Base-by-base conservation (phyloP, 2,797 vertebrate genomes). In the Anabacerthia variegaticeps region DNA sequence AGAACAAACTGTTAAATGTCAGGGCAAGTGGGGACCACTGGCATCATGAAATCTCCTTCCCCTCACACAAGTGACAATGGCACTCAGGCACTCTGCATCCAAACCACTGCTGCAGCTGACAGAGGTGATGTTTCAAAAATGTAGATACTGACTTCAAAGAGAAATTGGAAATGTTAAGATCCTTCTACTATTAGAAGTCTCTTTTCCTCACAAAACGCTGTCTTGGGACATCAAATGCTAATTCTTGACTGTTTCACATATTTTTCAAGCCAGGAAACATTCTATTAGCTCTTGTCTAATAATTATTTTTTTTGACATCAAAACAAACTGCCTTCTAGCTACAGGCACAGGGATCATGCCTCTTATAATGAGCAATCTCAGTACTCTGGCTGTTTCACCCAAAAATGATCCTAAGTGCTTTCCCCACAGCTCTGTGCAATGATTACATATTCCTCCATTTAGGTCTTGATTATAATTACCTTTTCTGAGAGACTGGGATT, bases 401-500 rank as follows among this genome's bases (percentile, higher is more conserved):
- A 5, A 80, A 43, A 86, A 43, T 20, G 20, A 34, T 17, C 44
- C 24, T 26, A 68, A 74, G 48, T 49, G 77, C 34, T 54, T 63
- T 73, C 22, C 18, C 30, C 32, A 68, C 16, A 77, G 54, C 43
- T 87, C 46, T 69, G 44, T 2, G 2, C 46, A 83, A 26, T 21
- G 23, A 67, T 46, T 37, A 54, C 32, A 8, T 34, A 82, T 44
- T 62, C 36, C 22, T 79, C 56, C 78, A 77, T 34, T 83, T 65
- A 85, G 52, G 11, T 44, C 51, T 85, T 54, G 49, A 91, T 71
- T 77, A 61, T 30, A 77, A 89, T 65, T 54, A 75, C 28, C 36
- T 90, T 89, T 51, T 79, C 4, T 51, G 85, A 89, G 68, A 95
- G 46, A 43, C 46, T 54, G 19, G 56, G 22, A 88, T 24, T 36